phyloP scores from a whole-genome alignment of 2,888 invertebrate genomes.

The Melitaea athalia region DNA sequence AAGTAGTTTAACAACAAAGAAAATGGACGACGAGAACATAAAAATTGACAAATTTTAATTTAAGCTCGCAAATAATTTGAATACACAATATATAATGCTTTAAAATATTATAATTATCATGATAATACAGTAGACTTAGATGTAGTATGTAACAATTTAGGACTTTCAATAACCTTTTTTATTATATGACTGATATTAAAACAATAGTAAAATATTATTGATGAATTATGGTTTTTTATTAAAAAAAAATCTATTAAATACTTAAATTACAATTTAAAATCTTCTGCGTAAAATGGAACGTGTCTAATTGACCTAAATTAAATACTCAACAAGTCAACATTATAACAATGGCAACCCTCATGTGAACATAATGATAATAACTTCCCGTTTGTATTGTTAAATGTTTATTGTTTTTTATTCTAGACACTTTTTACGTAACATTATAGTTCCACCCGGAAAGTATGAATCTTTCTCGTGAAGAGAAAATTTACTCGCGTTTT shows the following conservation, averaged over 20 bases:
- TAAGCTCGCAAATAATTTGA: conserved; percentile 14
- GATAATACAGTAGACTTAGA: conserved; percentile 1
- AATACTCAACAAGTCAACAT: conserved; percentile 35
- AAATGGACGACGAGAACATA: conserved; percentile 14
- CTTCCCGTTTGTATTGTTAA: conserved; percentile 63
- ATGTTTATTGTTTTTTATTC: conserved; percentile 54
- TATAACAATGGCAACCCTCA: conserved; percentile 63
- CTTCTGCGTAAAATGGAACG: conserved; percentile 22
- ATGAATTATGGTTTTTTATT: neutral
- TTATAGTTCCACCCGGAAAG: conserved; percentile 48
- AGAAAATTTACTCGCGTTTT: conserved; percentile 34
- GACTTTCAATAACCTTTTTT: conserved; percentile 19
- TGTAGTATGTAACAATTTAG: conserved; percentile 6
- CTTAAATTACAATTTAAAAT: neutral
- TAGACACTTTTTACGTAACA: conserved; percentile 38
- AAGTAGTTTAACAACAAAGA: conserved; percentile 46
- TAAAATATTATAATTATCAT: conserved; percentile 8
- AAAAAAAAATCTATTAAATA: no score
- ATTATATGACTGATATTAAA: conserved; percentile 14
- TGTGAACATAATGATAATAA: conserved; percentile 62
- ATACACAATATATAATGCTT: conserved; percentile 16
- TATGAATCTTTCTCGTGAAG: conserved; percentile 44
- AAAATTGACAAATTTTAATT: conserved; percentile 6
- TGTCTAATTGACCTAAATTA: conserved; percentile 54
- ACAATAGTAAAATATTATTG: conserved; percentile 9